Percentiles rank a stretch among this genome's conserved stretches.
Conservation (phyloP, 2,797 vertebrate genomes). For the Astyanax mexicanus region DNA sequence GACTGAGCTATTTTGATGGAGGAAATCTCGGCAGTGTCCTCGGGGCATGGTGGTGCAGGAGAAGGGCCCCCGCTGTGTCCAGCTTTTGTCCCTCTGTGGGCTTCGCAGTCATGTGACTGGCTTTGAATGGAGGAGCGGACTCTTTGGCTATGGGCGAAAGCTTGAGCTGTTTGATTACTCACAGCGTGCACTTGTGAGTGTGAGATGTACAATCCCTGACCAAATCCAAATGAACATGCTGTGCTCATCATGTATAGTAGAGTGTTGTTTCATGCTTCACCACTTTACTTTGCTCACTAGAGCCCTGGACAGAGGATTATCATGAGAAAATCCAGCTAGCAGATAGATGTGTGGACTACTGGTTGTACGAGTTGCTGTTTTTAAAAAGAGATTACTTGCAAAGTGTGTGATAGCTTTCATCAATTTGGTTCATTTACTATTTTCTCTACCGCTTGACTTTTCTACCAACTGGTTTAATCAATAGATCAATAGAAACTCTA, state of each 20-base stretch:
- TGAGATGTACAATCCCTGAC: neutral
- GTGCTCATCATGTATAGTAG: neutral
- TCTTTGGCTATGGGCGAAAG: slow-evolving; percentile 24
- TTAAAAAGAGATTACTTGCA: too few relatives aligned
- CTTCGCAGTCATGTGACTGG: slow-evolving; percentile 77
- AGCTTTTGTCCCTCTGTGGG: slow-evolving; percentile 72
- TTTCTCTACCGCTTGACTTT: too few relatives aligned
- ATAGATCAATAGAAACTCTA: too few relatives aligned
- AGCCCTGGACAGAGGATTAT: neutral
- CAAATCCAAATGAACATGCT: neutral
- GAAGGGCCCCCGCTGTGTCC: slow-evolving; percentile 72
- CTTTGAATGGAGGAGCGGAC: slow-evolving; percentile 45
- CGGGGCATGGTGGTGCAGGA: slow-evolving; percentile 67
- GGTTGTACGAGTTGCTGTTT: neutral
- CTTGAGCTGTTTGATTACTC: slow-evolving; percentile 23
- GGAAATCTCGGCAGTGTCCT: slow-evolving; percentile 60
- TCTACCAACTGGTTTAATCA: too few relatives aligned
- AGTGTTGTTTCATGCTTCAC: neutral
- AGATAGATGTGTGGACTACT: neutral
- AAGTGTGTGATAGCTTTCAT: too few relatives aligned
- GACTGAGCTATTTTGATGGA: slow-evolving; percentile 64
- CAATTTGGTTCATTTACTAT: too few relatives aligned
- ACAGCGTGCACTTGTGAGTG: slow-evolving; percentile 9
- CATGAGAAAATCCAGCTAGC: too few relatives aligned
- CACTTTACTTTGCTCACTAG: neutral